phyloP scores from a whole-genome alignment of 2,113 vertebrate species.

The Charina bottae region DNA sequence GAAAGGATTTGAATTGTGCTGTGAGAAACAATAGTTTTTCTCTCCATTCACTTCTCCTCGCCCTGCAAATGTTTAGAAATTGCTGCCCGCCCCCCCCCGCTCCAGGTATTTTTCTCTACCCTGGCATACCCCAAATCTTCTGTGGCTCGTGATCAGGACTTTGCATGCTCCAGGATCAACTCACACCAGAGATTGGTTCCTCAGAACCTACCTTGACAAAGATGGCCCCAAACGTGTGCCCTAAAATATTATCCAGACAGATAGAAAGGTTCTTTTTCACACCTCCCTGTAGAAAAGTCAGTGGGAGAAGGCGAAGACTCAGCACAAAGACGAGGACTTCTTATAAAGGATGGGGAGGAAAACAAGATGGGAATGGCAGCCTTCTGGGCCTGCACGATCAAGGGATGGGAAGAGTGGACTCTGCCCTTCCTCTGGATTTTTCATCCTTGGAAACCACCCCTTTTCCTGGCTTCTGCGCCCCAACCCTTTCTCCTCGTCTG shows the following conservation, averaged over 20 bases:
- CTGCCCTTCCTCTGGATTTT: neutral
- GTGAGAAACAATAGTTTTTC: neutral
- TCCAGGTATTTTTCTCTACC: neutral
- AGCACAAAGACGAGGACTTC: neutral
- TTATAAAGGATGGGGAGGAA: neutral
- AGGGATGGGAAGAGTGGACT: neutral
- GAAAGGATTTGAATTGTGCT: neutral
- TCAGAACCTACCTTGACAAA: neutral
- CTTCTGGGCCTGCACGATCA: neutral
- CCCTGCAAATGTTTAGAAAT: neutral
- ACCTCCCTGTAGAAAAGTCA: neutral
- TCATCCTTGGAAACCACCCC: neutral
- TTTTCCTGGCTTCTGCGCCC: neutral
- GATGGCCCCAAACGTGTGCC: neutral
- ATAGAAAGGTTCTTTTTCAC: neutral
- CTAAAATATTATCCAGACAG: neutral
- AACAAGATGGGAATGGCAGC: neutral
- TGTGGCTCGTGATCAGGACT: no score
- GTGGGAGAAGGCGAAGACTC: no score
- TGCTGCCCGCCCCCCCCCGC: neutral
- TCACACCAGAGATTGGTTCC: neutral
- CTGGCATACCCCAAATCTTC: neutral
- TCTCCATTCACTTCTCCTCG: neutral
- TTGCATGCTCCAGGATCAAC: no score
- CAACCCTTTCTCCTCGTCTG: conserved; percentile 53